Base-by-base conservation (phyloP, 2,113 vertebrate species). In the Gobiocypris rarus region DNA sequence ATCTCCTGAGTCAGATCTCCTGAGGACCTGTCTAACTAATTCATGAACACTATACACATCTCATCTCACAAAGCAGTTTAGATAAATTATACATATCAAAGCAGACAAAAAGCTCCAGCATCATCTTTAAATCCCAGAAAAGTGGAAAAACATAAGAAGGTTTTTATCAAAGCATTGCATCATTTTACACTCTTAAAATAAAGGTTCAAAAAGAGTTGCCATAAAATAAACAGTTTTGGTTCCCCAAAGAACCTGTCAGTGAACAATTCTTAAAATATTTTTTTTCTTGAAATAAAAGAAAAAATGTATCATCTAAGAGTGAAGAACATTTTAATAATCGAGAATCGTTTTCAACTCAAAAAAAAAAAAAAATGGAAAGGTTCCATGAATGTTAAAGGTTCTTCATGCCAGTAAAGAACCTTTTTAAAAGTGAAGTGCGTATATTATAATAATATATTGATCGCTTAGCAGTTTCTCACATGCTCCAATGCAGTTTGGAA, bases 81-180 rank as follows among this genome's bases (percentile, higher is more conserved):
- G 56, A 79, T 63, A 43, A 79, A 79, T 58, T 77, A 77, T 41
- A 45, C 76, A 79, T 61, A 43, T 61, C 76, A 63, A 63, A 63
- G n/a, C 15, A 63, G 56, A 75, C 71, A 75, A 52, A 75, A 75
- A 75, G 43, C 45, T 28, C 41, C 41, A 24, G 70, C 70, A 24
- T 45, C 70, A 73, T 75, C 45, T 31, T 75, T 52, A 61, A 59
- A 78, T 59, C n/a, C 13, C 56, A 24, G n/a, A 59, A 58, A 43
- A 78, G 45, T 75, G 3, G 41, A 38, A 76, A 76, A 54, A 75
- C n/a, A 48, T 48, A n/a, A 50, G 24, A 28, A 73, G 65, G 3
- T 34, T 52, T 58, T 41, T n/a, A 61, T 24, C 56, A 61, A 79
- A 79, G 76, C 22, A 17, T 61, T 79, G 34, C 34, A 59, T 48